phyloP scores from a whole-genome alignment of 2,797 vertebrate species.

The Myotis daubentonii region DNA sequence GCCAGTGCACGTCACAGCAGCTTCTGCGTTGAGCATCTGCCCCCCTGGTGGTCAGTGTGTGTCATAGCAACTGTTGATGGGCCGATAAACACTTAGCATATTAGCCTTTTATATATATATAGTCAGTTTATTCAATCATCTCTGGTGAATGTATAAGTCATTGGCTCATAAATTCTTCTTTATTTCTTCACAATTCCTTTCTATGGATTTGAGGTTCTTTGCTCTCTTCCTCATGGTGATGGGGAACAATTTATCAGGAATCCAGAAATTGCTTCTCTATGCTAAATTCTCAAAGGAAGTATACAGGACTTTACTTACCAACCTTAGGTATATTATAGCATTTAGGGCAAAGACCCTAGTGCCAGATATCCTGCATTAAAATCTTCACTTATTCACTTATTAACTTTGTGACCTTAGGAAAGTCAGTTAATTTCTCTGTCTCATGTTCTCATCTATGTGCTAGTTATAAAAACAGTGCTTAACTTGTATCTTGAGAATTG shows the following conservation, averaged over 20 bases:
- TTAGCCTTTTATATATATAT: too few species aligned
- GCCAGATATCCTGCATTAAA: neutral
- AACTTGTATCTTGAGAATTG: neutral
- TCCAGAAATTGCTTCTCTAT: neutral
- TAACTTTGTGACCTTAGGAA: neutral
- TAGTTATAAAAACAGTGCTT: neutral
- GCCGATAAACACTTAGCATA: too few species aligned
- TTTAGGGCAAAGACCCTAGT: neutral
- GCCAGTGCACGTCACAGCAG: too few species aligned
- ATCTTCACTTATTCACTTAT: neutral
- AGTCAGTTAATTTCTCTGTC: neutral
- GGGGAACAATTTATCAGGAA: neutral
- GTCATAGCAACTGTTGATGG: too few species aligned
- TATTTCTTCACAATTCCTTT: constrained; percentile 3
- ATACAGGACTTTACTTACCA: neutral
- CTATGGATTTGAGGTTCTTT: neutral
- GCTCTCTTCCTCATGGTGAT: neutral
- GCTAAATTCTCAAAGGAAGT: neutral
- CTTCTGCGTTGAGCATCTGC: too few species aligned
- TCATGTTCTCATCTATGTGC: constrained; percentile 35
- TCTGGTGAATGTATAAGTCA: neutral
- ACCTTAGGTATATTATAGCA: neutral
- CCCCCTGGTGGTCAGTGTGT: too few species aligned
- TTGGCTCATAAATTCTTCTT: neutral
- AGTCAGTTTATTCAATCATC: neutral